Evolutionary conservation across 2,113 vertebrate species (phyloP), one percentile per base, ranked within the genome.

Genomic region (Polypterus senegalus): DNA sequence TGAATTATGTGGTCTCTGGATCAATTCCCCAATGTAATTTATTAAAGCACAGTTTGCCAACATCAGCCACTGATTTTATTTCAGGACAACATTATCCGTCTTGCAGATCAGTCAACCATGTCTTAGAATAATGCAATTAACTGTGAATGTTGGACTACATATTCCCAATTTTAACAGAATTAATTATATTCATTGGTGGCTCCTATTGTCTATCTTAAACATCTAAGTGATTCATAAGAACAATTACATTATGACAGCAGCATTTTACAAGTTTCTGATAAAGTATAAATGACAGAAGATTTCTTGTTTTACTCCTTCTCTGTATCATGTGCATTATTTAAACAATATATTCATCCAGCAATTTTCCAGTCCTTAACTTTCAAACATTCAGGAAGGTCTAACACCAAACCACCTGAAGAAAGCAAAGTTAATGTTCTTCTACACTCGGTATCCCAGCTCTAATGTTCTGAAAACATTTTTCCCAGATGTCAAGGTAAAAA

Each of bases 361-460:
- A 27, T 27, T 1, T 27, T 27, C 27, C 63, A n/a, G 46, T 79
- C 89, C 90, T 97, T 97, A 83, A 96, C 89, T 10, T 54, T 8
- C 62, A 65, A 74, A 92, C 81, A 90, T 92, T 71, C 92, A 94
- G 83, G 94, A 98, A 70, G 89, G 86, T 0, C 80, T 98, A 73
- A 97, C 87, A 7, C 92, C 94, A 0, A 78, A 88, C 62, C 94
- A 98, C 76, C 76, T 98, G 83, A 98, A 93, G 87, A 98, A 98
- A 70, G 95, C 95, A 62, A 98, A 98, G 60, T 79, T 98, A 54
- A 97, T 98, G 93, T 98, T 98, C 77, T 97, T 97, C 83, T 98
- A 94, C 76, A 92, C 93, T 1, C 91, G 95, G 65, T 97, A 98
- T 65, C 95, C 95, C 60, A 95, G 92, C 79, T 97, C 94, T 68